Conservation (phyloP, 2,113 vertebrate genomes). For the Poeciliopsis retropinna region DNA sequence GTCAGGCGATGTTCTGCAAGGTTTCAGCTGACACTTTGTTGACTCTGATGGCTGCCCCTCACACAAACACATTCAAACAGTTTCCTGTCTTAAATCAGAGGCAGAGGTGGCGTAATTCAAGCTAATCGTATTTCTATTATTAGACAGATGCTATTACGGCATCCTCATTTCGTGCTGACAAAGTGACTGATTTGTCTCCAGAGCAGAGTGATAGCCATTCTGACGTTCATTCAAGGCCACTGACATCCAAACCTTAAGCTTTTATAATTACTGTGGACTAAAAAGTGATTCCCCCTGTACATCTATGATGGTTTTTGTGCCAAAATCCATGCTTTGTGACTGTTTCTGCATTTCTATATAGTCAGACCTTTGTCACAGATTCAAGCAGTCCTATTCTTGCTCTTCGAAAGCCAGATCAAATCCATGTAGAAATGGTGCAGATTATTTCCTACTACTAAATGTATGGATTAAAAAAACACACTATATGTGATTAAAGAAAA, state of each 20-base stretch:
- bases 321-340: background rate
- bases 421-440: background rate
- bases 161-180: background rate
- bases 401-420: background rate
- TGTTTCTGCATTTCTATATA: no score
- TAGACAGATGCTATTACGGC: slow-evolving; percentile 27
- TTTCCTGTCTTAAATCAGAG: background rate
- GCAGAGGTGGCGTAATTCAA: slow-evolving; percentile 18
- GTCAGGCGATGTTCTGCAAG: slow-evolving; percentile 34
- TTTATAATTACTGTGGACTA: slow-evolving; percentile 4
- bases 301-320: slow-evolving; percentile 6
- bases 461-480: background rate
- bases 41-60: slow-evolving; percentile 37
- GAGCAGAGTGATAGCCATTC: background rate
- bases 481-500: background rate
- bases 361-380: no score
- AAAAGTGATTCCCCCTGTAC: background rate
- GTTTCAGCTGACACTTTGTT: slow-evolving; percentile 50
- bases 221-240: background rate
- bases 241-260: slow-evolving; percentile 20
- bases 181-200: slow-evolving; percentile 13
- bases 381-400: background rate
- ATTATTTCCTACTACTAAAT: background rate
- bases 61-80: slow-evolving; percentile 4
- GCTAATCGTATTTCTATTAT: slow-evolving; percentile 12